These are phyloP conservation scores for Sylvicola cinctus DNA, from an alignment of 2,888 invertebrate species.

Conservation along the genomic window DNA sequence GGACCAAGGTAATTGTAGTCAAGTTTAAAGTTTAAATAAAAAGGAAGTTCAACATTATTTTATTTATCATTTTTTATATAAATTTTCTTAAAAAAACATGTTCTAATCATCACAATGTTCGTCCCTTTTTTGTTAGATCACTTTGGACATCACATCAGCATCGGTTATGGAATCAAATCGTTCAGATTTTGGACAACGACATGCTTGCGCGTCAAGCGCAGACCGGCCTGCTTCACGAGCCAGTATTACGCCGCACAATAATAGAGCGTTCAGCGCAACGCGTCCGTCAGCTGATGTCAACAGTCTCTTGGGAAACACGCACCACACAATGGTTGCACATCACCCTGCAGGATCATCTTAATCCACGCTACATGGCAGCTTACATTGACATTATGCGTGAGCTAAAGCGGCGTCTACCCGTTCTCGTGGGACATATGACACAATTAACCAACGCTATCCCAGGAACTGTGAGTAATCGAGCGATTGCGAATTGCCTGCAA, in stretches of 20 bases:
- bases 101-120: no score
- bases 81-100: no score
- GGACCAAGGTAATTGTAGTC: no score
- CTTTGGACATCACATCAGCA: slow-evolving; percentile 47
- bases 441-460: no score
- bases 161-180: slow-evolving; percentile 40
- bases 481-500: no score
- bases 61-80: no score
- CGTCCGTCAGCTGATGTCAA: slow-evolving; percentile 44
- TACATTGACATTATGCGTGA: slow-evolving; percentile 64
- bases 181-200: slow-evolving; percentile 43
- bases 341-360: slow-evolving; percentile 44
- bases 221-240: slow-evolving; percentile 36
- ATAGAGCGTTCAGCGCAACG: slow-evolving; percentile 48
- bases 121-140: no score
- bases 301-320: slow-evolving; percentile 50
- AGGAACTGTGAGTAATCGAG: no score
- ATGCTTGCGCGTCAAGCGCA: slow-evolving; percentile 40
- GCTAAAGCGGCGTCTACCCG: slow-evolving; percentile 44
- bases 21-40: no score
- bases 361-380: slow-evolving; percentile 40
- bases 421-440: slow-evolving; percentile 53
- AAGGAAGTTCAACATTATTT: no score
- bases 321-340: slow-evolving; percentile 60
- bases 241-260: slow-evolving; percentile 42